phyloP scores from a whole-genome alignment of 1,140 invertebrate species.

The Theocolax elegans region DNA sequence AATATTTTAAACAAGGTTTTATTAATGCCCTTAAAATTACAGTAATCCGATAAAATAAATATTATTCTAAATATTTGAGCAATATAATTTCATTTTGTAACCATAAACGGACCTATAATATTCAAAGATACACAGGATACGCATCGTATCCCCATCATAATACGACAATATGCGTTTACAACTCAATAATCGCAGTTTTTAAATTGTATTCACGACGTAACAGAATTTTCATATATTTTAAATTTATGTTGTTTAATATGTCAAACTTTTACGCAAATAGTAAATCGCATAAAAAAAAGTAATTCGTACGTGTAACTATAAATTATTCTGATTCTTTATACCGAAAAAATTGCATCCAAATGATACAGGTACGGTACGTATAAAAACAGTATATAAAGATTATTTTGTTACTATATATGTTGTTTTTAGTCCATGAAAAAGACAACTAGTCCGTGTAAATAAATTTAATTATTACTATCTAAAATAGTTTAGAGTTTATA shows the following conservation, averaged over 20 bases:
- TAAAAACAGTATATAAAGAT: too few species aligned
- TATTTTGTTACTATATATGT: too few species aligned
- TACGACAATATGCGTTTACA: not conserved
- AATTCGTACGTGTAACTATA: too few species aligned
- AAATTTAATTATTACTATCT: too few species aligned
- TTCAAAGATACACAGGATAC: not conserved
- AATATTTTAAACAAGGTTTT: slow-evolving; percentile 30
- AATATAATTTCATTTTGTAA: slow-evolving; percentile 23
- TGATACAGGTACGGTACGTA: too few species aligned
- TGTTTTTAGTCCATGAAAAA: too few species aligned
- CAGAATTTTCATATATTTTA: not conserved
- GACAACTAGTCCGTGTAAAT: too few species aligned
- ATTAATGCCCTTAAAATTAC: slow-evolving; percentile 26
- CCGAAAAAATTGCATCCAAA: too few species aligned
- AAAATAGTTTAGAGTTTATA: too few species aligned
- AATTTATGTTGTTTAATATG: not conserved
- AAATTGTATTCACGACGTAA: not conserved
- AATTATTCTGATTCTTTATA: too few species aligned
- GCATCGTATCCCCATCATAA: not conserved
- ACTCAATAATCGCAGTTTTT: not conserved
- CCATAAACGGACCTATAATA: slow-evolving; percentile 14
- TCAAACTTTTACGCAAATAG: too few species aligned
- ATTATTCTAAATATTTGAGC: slow-evolving; percentile 35
- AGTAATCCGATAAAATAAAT: slow-evolving; percentile 27
- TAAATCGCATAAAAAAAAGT: too few species aligned